These are phyloP conservation scores for Sapajus apella DNA, from an alignment of 2,113 vertebrate species.

Conservation along the genomic window DNA sequence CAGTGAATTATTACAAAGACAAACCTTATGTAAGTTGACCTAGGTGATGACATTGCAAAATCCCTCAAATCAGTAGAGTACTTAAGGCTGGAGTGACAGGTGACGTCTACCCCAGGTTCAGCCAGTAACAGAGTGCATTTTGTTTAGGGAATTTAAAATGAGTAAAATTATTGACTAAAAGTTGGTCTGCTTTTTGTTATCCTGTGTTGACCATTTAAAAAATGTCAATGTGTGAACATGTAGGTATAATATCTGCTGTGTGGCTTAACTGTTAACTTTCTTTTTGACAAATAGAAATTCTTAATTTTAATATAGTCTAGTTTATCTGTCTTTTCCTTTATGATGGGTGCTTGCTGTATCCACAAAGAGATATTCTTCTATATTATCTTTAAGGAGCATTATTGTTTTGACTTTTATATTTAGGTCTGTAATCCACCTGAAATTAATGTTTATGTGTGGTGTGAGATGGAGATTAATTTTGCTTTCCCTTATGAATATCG, in stretches of 20 bases:
- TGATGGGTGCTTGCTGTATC: conserved; percentile 10
- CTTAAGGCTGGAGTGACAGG: not conserved
- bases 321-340: conserved; percentile 24
- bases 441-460: conserved; percentile 55
- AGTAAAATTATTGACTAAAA: conserved; percentile 27
- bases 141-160: conserved; percentile 46
- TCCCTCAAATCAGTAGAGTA: conserved; percentile 2
- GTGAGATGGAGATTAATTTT: conserved; percentile 22
- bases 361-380: not conserved
- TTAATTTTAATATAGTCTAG: conserved; percentile 4
- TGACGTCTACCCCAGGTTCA: not conserved
- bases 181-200: conserved; percentile 44
- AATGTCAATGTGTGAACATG: not conserved
- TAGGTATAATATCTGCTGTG: not conserved
- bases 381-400: conserved; percentile 36
- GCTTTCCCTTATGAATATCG: conserved; percentile 34
- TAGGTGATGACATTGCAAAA: not conserved
- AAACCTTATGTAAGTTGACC: not conserved
- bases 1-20: conserved; percentile 1
- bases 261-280: not conserved
- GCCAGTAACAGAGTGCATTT: not conserved
- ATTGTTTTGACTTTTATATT: conserved; percentile 36
- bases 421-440: not conserved
- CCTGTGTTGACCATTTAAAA: not conserved
- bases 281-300: not conserved